Evolutionary conservation across 2,113 vertebrate species (phyloP), one percentile per base, ranked within the genome.

Genomic region (Myotis brandtii): DNA sequence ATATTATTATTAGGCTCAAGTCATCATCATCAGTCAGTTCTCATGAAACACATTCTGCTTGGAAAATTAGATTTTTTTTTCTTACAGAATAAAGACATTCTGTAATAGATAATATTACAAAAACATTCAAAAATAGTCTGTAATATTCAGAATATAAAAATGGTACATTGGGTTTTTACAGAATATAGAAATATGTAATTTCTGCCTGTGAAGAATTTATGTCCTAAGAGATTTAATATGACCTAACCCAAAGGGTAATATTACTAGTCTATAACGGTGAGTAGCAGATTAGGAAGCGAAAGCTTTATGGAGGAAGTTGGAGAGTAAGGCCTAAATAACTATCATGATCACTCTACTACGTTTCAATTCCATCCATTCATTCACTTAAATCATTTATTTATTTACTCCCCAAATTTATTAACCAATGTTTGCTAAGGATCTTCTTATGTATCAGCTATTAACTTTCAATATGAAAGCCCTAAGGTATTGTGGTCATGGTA

Each of bases 121-220:
- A 87, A 59, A 43, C 16, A 6, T 43, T 87, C 17, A 32, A 17
- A 72, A 83, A 62, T 64, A 50, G 73, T 84, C 43, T 84, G 9
- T 62, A 83, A 91, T 62, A 86, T 70, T 86, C n/a, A 62, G 89
- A 48, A 91, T 17, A 50, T 82, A 83, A 62, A 83, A 83, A 73
- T 73, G 80, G 30, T 27, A 62, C 20, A 34, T 48, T 75, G 67
- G 30, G 11, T 67, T 87, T 81, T 32, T 34, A 54, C 10, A 91
- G 27, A 72, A 86, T 16, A 80, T 48, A 66, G 64, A 73, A 64
- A 77, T 52, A 66, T 11, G 32, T 54, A 27, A 72, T 66, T 88
- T 79, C 37, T 84, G 21, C 48, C 25, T 88, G 48, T 70, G 46
- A 70, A 62, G 32, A 80, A 56, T 89, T 40, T 90, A 59, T 93